Conservation (phyloP, 2,797 vertebrate species). For the Manis crassicaudata region DNA sequence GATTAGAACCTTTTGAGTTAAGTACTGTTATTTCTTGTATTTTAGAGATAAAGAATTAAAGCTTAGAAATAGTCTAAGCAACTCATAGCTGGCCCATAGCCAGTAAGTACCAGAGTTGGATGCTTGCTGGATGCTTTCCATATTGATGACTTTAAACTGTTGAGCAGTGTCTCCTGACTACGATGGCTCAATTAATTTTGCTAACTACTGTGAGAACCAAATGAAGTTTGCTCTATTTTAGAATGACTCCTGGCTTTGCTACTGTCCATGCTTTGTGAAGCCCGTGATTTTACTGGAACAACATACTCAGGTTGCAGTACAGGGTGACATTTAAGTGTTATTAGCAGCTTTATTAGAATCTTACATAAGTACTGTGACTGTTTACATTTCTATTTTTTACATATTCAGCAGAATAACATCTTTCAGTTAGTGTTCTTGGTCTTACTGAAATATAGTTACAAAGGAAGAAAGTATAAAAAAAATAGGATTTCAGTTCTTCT, state of each 20-base stretch:
- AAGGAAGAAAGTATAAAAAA: conserved; percentile 9
- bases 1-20: neutral
- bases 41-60: neutral
- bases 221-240: neutral
- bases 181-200: neutral
- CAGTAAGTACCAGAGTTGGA: neutral
- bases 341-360: neutral
- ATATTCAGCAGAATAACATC: neutral
- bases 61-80: neutral
- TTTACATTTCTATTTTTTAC: neutral
- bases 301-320: neutral
- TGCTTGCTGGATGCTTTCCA: neutral
- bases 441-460: neutral
- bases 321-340: neutral
- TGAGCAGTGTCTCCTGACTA: neutral
- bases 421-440: neutral
- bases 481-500: conserved; percentile 2
- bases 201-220: neutral
- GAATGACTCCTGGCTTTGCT: neutral
- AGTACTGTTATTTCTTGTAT: neutral
- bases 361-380: neutral
- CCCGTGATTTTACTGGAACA: neutral
- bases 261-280: neutral
- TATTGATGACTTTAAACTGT: neutral
- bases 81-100: neutral